phyloP scores from a whole-genome alignment of 2,797 vertebrate genomes.

The Champsocephalus esox region DNA sequence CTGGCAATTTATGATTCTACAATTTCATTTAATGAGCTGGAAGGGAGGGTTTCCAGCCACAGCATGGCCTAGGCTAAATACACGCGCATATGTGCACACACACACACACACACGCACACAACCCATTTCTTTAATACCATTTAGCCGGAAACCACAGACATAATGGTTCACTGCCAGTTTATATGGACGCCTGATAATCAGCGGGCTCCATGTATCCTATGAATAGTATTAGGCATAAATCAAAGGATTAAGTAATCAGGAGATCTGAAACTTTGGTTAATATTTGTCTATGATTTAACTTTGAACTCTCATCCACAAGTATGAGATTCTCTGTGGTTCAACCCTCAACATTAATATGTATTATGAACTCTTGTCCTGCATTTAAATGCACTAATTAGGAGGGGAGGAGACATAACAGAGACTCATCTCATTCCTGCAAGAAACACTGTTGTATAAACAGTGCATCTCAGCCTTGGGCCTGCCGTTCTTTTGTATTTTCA shows the following conservation, averaged over 20 bases:
- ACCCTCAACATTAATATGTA: constrained; percentile 32
- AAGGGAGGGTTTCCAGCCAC: constrained; percentile 63
- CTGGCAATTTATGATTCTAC: constrained; percentile 80
- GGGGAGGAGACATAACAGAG: constrained; percentile 43
- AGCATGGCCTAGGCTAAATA: constrained; percentile 55
- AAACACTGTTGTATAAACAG: constrained; percentile 62
- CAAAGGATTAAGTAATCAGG: constrained; percentile 46
- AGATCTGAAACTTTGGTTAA: constrained; percentile 3
- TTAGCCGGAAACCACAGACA: constrained; percentile 50
- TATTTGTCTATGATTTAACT: constrained; percentile 11
- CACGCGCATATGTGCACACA: constrained; percentile 6
- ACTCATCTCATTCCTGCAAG: constrained; percentile 45
- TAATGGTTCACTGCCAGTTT: constrained; percentile 44
- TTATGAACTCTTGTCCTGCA: constrained; percentile 32
- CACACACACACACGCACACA: too few relatives aligned
- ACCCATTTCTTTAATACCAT: constrained; percentile 61
- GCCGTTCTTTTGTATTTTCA: constrained; percentile 49
- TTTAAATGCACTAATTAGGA: constrained; percentile 57
- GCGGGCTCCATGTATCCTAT: constrained; percentile 34
- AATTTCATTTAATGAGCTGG: constrained; percentile 79
- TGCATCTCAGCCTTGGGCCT: constrained; percentile 61
- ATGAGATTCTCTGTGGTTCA: constrained; percentile 27
- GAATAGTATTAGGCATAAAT: constrained; percentile 36
- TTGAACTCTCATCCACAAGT: constrained; percentile 21
- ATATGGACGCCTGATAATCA: constrained; percentile 51